Percentiles rank a stretch among this genome's conserved stretches.
These are phyloP conservation scores for Baryphthengus martii DNA, from an alignment of 2,113 vertebrate genomes.

Conservation along the genomic window DNA sequence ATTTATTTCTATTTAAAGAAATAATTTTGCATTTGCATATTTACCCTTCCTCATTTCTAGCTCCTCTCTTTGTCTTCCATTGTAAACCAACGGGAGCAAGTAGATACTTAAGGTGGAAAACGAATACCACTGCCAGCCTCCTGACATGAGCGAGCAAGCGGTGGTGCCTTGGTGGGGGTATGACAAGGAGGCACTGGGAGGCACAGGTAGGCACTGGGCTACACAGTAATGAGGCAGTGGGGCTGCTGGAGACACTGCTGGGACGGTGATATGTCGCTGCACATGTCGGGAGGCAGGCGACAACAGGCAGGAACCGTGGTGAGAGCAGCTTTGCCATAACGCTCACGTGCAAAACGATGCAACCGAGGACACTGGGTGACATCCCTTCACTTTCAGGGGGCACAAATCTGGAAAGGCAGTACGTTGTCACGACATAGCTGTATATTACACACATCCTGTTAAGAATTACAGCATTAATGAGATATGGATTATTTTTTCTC, in stretches of 20 bases:
- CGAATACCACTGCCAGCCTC: neutral
- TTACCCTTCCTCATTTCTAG: neutral
- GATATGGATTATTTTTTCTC: neutral
- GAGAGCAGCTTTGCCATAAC: neutral
- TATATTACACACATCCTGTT: fast-evolving
- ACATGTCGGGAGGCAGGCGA: neutral
- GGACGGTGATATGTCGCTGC: neutral
- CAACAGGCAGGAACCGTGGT: neutral
- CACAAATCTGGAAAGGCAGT: neutral
- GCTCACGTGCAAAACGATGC: neutral
- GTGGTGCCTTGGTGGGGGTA: neutral
- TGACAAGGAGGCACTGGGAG: neutral
- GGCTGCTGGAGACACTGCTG: neutral
- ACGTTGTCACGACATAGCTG: neutral
- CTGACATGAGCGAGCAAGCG: neutral
- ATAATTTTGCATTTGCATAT: neutral
- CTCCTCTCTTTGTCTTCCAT: neutral
- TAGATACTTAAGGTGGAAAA: neutral
- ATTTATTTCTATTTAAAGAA: neutral
- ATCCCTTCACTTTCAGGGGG: neutral
- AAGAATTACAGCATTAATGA: neutral
- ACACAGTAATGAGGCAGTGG: neutral
- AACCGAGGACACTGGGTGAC: fast-evolving
- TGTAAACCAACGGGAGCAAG: neutral
- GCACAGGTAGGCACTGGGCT: neutral